Conservation (phyloP, 2,888 invertebrate species). For the Nemapogon koenigi region DNA sequence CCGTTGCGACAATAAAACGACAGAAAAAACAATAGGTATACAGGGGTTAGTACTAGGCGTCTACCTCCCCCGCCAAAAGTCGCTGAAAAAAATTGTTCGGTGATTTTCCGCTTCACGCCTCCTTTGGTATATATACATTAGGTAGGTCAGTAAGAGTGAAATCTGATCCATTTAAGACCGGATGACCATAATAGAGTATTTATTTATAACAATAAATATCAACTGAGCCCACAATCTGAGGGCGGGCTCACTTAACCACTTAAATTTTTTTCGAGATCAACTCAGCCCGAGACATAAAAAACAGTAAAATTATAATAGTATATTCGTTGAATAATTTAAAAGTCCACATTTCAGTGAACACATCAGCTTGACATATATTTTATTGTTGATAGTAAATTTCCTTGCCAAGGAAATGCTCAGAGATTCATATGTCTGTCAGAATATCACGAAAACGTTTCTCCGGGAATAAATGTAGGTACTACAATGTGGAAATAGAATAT, state of each 20-base stretch:
- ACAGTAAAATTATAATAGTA: background rate
- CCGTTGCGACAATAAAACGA: too few relatives aligned
- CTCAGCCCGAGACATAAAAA: background rate
- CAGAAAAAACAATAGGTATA: background rate
- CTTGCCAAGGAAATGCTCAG: slow-evolving; percentile 2
- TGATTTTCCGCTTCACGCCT: too few relatives aligned
- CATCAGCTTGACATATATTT: slow-evolving; percentile 5
- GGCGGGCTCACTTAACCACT: too few relatives aligned
- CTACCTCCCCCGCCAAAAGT: background rate
- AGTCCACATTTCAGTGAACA: slow-evolving; percentile 3
- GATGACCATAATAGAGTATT: too few relatives aligned
- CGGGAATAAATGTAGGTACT: slow-evolving; percentile 2
- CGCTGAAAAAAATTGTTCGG: too few relatives aligned
- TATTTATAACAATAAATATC: too few relatives aligned
- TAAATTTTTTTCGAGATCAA: too few relatives aligned
- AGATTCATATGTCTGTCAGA: slow-evolving; percentile 7
- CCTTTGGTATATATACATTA: too few relatives aligned
- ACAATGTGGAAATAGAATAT: slow-evolving; percentile 5
- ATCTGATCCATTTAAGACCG: too few relatives aligned
- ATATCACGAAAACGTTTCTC: slow-evolving; percentile 5
- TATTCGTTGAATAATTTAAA: slow-evolving; percentile 4
- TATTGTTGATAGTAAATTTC: slow-evolving; percentile 9
- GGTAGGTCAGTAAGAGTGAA: too few relatives aligned
- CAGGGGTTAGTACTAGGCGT: background rate
- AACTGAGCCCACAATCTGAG: too few relatives aligned